A percentile compares a stretch with the other conserved stretches of the same genome.
Evolutionary conservation across 1,140 invertebrate species (phyloP).

Genomic region (Philotrypesis tridentata): DNA sequence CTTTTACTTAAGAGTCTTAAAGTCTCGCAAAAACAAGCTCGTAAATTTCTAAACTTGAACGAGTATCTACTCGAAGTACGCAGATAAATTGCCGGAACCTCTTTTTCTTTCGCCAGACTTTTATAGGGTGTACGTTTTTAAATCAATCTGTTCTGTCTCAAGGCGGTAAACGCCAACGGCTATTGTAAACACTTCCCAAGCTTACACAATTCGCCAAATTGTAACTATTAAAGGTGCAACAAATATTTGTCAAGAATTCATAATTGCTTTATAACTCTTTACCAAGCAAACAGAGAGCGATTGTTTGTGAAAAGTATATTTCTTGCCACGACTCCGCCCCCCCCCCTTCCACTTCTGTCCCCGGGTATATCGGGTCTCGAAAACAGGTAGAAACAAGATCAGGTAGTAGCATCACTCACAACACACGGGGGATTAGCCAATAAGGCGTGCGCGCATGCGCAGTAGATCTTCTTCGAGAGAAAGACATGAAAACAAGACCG

Average conservation of each 20-base stretch:
- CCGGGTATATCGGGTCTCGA: neutral
- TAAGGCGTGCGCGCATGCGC: constrained; percentile 24
- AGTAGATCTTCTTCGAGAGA: neutral
- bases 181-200: too few relatives aligned
- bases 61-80: neutral
- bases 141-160: too few relatives aligned
- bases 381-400: constrained; percentile 29
- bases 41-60: constrained; percentile 6
- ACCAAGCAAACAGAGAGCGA: too few relatives aligned
- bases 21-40: constrained; percentile 6
- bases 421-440: constrained; percentile 14
- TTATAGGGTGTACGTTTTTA: too few relatives aligned
- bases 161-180: too few relatives aligned
- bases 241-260: too few relatives aligned
- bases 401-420: neutral
- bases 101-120: neutral
- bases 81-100: neutral
- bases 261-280: too few relatives aligned
- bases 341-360: too few relatives aligned
- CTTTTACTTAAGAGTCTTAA: neutral
- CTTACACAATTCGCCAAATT: too few relatives aligned
- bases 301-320: too few relatives aligned
- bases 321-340: too few relatives aligned
- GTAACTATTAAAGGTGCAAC: too few relatives aligned
- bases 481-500: constrained; percentile 37